These are phyloP conservation scores for Hypothenemus hampei DNA, from an alignment of 1,140 invertebrate genomes.

Conservation along the genomic window DNA sequence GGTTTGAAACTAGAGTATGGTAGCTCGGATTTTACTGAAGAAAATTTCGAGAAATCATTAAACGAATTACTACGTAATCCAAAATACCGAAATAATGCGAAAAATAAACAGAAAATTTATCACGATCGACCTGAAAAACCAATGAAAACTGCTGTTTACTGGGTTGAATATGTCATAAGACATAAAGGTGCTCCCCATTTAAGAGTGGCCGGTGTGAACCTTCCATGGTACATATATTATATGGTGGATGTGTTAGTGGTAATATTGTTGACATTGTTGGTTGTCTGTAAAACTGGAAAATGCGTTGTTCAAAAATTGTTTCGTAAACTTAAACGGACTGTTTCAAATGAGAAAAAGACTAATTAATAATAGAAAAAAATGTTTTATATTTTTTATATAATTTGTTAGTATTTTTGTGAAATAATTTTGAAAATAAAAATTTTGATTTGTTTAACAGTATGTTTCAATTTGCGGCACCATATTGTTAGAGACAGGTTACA, in stretches of 20 bases:
- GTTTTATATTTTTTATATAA: no score
- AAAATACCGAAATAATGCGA: conserved; percentile 46
- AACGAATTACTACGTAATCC: conserved; percentile 22
- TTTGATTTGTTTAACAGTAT: no score
- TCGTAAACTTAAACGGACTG: no score
- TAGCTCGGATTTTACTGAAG: conserved; percentile 33
- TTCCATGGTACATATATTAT: conserved; percentile 50
- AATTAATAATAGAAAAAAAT: no score
- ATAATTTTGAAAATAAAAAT: no score
- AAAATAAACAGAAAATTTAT: conserved; percentile 46
- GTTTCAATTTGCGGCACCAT: no score
- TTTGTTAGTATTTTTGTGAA: no score
- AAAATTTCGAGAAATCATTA: conserved; percentile 20
- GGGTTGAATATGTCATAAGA: conserved; percentile 63
- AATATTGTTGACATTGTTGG: not conserved
- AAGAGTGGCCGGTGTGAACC: conserved; percentile 51
- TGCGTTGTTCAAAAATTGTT: no score
- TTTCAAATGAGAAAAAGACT: no score
- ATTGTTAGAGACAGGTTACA: no score
- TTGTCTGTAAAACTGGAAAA: no score
- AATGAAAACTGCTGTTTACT: conserved; percentile 61
- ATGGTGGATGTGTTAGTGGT: conserved; percentile 39
- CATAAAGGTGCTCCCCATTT: conserved; percentile 53
- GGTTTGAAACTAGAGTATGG: conserved; percentile 41
- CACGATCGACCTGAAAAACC: conserved; percentile 41